Base-by-base conservation (phyloP, 2,888 invertebrate species). In the Caenorhabditis uteleia region DNA sequence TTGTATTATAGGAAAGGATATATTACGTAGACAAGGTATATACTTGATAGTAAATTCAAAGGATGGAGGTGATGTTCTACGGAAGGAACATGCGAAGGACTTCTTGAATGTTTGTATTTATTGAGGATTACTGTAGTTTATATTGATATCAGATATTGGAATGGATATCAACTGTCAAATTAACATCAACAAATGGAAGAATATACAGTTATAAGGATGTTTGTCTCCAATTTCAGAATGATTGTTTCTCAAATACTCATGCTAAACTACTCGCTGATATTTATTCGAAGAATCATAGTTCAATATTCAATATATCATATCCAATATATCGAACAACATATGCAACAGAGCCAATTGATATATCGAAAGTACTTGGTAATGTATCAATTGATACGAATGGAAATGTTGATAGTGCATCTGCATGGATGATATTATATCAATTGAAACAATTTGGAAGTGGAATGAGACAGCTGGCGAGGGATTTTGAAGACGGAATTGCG, bases 391-490 rank as follows among this genome's bases (percentile, higher is more conserved):
- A 60, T 20, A 1, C 18, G 10, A 40, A 58, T 20, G 71, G 73
- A 3, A 43, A 53, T 40, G 60, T 79, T 10, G 29, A 29, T 3
- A 40, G 42, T 1, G 77, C 79, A 2, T 57, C 72, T 21, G 72
- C 74, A 2, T 79, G 78, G 79, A 58, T 79, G 59, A 54, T 79
- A 7, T 47, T 78, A 12, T 79, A 75, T 27, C 79, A 79, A 44
- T 46, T 79, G 47, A 75, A 73, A 26, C 70, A 73, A 27, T 60
- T 65, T 20, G 50, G 58, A 7, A 29, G 45, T 8, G 38, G 42
- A 10, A 42, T 56, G 31, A 50, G 43, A 8, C 53, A 54, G 16
- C 27, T 68, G 43, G 55, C 67, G 29, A 75, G 70, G 5, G 59
- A 72, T 34, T 78, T 77, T 51, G 75, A 77, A 42, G 55, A 66